Evolutionary conservation across 2,888 invertebrate genomes (phyloP).

Genomic region (Linnaemya vulpina): DNA sequence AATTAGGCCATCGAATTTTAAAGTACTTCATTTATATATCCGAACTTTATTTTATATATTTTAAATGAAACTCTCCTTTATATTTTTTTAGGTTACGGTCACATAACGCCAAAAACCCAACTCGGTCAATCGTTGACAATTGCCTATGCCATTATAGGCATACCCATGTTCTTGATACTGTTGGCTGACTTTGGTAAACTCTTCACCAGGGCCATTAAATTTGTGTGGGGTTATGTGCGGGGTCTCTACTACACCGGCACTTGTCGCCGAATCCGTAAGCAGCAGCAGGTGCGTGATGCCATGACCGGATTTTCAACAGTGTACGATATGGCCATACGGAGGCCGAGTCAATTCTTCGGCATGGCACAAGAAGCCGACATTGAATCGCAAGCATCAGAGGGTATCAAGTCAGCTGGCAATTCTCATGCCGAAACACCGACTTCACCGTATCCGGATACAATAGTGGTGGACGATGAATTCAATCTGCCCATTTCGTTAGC

Average conservation of each 20-base stretch:
- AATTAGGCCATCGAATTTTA: no score
- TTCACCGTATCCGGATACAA: slow-evolving; percentile 90
- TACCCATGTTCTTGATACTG: slow-evolving; percentile 96
- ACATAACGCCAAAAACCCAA: slow-evolving; percentile 95
- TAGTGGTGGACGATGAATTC: slow-evolving; percentile 95
- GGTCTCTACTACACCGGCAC: slow-evolving; percentile 93
- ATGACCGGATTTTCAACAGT: slow-evolving; percentile 92
- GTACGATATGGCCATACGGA: slow-evolving; percentile 90
- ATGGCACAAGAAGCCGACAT: slow-evolving; percentile 84
- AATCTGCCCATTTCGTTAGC: slow-evolving; percentile 96
- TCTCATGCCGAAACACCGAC: slow-evolving; percentile 86
- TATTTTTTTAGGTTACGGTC: slow-evolving; percentile 94
- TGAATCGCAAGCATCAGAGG: slow-evolving; percentile 80
- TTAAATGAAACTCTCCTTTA: not conserved
- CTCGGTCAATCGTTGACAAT: slow-evolving; percentile 95
- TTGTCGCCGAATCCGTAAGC: slow-evolving; percentile 90
- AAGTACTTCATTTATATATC: not conserved
- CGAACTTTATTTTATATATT: not conserved
- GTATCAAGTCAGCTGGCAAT: slow-evolving; percentile 74
- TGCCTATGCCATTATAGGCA: slow-evolving; percentile 96
- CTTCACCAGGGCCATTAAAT: slow-evolving; percentile 95
- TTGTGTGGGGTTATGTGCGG: slow-evolving; percentile 93
- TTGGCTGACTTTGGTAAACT: slow-evolving; percentile 97
- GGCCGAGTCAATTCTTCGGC: slow-evolving; percentile 88
- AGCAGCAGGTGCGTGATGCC: slow-evolving; percentile 90